Percentiles rank a stretch among this genome's conserved stretches.
Evolutionary conservation across 2,113 vertebrate species (phyloP).

Genomic region (Melanostigma gelatinosum): DNA sequence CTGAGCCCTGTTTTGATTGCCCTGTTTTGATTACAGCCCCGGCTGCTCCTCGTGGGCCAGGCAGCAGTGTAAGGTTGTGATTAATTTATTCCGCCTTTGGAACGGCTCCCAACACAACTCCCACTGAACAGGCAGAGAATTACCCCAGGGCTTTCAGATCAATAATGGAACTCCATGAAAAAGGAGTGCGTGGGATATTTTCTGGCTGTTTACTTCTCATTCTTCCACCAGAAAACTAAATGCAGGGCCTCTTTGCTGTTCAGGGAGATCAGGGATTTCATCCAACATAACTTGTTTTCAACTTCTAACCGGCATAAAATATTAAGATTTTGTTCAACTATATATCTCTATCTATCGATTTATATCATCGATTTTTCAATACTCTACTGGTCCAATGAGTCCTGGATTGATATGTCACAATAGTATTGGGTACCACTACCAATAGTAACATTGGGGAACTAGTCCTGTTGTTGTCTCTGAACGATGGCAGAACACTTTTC

Average conservation of each 20-base stretch:
- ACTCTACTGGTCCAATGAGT: neutral
- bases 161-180: constrained; percentile 39
- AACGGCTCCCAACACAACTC: constrained; percentile 33
- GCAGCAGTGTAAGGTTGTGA: constrained; percentile 39
- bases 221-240: constrained; percentile 10
- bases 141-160: constrained; percentile 14
- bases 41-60: constrained; percentile 35
- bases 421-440: neutral
- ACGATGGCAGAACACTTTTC: neutral
- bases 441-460: neutral
- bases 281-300: neutral
- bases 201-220: neutral
- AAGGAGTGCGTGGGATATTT: constrained; percentile 22
- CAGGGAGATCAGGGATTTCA: neutral
- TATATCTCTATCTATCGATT: too few relatives aligned
- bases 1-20: constrained; percentile 47
- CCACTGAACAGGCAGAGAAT: constrained; percentile 13
- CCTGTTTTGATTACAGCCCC: constrained; percentile 46
- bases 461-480: neutral
- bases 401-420: neutral
- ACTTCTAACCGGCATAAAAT: neutral
- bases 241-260: neutral
- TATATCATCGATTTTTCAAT: neutral
- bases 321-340: neutral
- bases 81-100: constrained; percentile 58